Evolutionary conservation across 1,140 invertebrate species (phyloP), one percentile per base, ranked within the genome.

Genomic region (Acyrthosiphon pisum): DNA sequence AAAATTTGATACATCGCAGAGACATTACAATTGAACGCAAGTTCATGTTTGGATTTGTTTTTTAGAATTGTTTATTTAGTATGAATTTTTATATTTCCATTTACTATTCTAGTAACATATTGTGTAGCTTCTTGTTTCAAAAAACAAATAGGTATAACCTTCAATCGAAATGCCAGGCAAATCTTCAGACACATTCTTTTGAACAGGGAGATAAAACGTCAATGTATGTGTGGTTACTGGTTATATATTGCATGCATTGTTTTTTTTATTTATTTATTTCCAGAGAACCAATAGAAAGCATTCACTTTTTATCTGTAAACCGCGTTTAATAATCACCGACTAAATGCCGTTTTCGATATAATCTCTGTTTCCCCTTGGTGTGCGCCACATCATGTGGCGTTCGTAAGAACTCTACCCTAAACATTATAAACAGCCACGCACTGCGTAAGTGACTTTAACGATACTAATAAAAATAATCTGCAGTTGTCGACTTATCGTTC

Each of bases 341-440:
- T 86, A 86, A 86, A 86, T 86, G 83, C 83, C 22, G 83, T 86
- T 44, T 86, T 86, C 41, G 83, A 86, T 86, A 44, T 26, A 41
- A 86, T 86, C 83, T 41, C 37, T 44, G 9, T 44, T 26, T 86
- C 83, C 37, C 83, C 37, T 44, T 26, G 37, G 37, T 44, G 37
- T 41, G 60, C 60, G n/a, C n/a, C n/a, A 76, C 60, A 76, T 76
- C 60, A 76, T 76, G 60, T 76, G 60, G 60, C 30, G 60, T 76
- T 76, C 60, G n/a, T 6, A 76, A 76, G 30, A 76, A 76, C 30
- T n/a, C 30, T 76, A 76, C 60, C 60, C 60, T 76, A 35, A 76
- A 76, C 60, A n/a, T n/a, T n/a, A 76, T n/a, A 68, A n/a, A n/a
- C 14, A 76, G 30, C 60, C 30, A 76, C 60, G 30, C 60, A n/a